Base-by-base conservation (phyloP, 2,888 invertebrate species). In the Eudasyphora cyanicolor region DNA sequence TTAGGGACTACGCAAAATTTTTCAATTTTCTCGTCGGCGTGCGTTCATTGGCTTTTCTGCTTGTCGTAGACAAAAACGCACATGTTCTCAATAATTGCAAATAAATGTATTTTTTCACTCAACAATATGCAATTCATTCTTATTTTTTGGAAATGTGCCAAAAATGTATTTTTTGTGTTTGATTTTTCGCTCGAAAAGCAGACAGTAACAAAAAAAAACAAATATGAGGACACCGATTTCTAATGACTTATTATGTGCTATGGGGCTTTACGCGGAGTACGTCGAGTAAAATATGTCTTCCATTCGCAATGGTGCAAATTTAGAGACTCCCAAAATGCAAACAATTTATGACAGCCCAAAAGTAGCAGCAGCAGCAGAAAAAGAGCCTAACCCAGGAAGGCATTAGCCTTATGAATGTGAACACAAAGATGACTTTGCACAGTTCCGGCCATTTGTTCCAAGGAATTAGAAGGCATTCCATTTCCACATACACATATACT, bases 221-320 rank as follows among this genome's bases (percentile, higher is more conserved):
- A 84, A 81, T 81, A 57, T 78, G 21, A 51, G 76, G 73, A 42
- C 81, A 79, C 67, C 38, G 60, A 27, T 73, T n/a, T 78, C 76
- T 81, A 81, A 81, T 81, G 81, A 81, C 81, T 84, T 84, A 84
- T 84, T 81, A 79, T 73, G 78, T 83, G 81, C 60, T 62, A n/a
- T n/a, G n/a, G n/a, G n/a, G 42, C 42, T 60, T 54, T 12, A 54
- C 21, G 54, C 54, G 17, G 62, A 77, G 38, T 24, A 67, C 45
- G 54, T 17, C 21, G 24, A 21, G 21, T 17, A 71, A 73, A 73
- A 73, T 75, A 76, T 80, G 77, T 78, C 80, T 84, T 54, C 38
- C 77, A 60, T 67, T 38, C 64, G 32, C 76, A 75, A 71, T 76
- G 38, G 54, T 60, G 57, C 45, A 64, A 73, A 73, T 71, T 81